phyloP scores from a whole-genome alignment of 2,797 vertebrate species.

The Lagodon rhomboides region DNA sequence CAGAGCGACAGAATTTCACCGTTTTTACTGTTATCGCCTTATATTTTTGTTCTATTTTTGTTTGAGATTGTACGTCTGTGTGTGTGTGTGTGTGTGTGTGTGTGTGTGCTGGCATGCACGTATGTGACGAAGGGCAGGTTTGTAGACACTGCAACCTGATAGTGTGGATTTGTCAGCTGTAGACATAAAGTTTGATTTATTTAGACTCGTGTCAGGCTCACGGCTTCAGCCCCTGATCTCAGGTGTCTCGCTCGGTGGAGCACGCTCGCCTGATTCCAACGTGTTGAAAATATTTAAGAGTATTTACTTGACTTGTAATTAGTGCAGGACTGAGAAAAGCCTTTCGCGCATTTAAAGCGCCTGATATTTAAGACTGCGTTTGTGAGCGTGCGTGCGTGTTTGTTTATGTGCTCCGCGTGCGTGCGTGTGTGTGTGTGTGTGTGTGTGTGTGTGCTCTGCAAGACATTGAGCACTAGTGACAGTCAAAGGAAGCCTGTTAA shows the following conservation, averaged over 20 bases:
- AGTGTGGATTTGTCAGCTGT: slow-evolving; percentile 71
- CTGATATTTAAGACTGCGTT: background rate
- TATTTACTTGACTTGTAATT: slow-evolving; percentile 67
- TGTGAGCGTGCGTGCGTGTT: background rate
- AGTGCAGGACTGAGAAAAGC: slow-evolving; percentile 31
- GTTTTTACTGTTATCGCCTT: background rate
- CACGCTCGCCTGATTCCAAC: slow-evolving; percentile 61
- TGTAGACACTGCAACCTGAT: slow-evolving; percentile 67
- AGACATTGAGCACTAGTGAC: slow-evolving; percentile 63
- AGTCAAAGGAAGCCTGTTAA: slow-evolving; percentile 70
- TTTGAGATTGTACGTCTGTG: background rate
- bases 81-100: background rate
- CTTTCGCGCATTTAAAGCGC: slow-evolving; percentile 42
- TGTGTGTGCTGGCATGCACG: background rate
- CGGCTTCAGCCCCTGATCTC: slow-evolving; percentile 58
- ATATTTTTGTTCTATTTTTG: background rate
- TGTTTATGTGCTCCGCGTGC: slow-evolving; percentile 12
- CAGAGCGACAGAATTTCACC: background rate
- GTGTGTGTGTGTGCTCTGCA: slow-evolving; percentile 26
- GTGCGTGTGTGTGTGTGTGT: slow-evolving; percentile 15
- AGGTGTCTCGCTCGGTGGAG: slow-evolving; percentile 63
- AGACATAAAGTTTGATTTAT: slow-evolving; percentile 81
- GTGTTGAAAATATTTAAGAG: slow-evolving; percentile 68
- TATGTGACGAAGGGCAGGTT: slow-evolving; percentile 47
- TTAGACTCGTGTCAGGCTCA: slow-evolving; percentile 65